Evolutionary conservation across 2,888 invertebrate genomes (phyloP).

Genomic region (Leptopilina myrica): DNA sequence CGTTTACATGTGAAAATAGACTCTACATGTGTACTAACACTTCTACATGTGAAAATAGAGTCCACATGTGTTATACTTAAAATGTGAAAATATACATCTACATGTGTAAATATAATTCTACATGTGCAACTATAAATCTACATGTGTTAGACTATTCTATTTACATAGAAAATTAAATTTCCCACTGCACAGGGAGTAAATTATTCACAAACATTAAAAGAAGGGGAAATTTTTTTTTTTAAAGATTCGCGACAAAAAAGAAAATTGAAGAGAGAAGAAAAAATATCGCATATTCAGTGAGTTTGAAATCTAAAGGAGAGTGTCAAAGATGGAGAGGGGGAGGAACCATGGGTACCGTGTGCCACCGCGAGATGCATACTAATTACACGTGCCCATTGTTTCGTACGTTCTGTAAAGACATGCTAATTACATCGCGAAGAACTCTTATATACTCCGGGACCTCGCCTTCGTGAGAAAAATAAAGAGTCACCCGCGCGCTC

Average conservation of each 20-base stretch:
- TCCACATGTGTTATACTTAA: no score
- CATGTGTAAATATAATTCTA: no score
- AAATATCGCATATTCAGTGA: slow-evolving; percentile 18
- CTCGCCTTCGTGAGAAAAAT: slow-evolving; percentile 42
- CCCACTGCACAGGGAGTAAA: not conserved
- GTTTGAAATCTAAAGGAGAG: not conserved
- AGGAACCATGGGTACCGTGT: slow-evolving; percentile 12
- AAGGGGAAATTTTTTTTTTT: no score
- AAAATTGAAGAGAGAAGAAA: not conserved
- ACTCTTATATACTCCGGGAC: slow-evolving; percentile 49
- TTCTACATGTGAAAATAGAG: no score
- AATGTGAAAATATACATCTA: no score
- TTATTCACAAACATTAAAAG: no score
- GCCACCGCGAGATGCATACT: slow-evolving; percentile 64
- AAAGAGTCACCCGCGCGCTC: slow-evolving; percentile 41
- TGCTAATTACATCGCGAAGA: slow-evolving; percentile 75
- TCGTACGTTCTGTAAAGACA: slow-evolving; percentile 68
- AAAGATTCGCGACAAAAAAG: no score
- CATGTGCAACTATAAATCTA: no score
- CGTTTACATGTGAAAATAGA: no score
- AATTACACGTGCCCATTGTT: slow-evolving; percentile 71
- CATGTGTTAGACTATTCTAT: no score
- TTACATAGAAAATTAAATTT: slow-evolving; percentile 3
- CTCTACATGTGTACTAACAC: no score
- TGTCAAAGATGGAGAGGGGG: slow-evolving; percentile 21